Evolutionary conservation across 2,888 invertebrate species (phyloP).

Genomic region (Diarsia brunnea): DNA sequence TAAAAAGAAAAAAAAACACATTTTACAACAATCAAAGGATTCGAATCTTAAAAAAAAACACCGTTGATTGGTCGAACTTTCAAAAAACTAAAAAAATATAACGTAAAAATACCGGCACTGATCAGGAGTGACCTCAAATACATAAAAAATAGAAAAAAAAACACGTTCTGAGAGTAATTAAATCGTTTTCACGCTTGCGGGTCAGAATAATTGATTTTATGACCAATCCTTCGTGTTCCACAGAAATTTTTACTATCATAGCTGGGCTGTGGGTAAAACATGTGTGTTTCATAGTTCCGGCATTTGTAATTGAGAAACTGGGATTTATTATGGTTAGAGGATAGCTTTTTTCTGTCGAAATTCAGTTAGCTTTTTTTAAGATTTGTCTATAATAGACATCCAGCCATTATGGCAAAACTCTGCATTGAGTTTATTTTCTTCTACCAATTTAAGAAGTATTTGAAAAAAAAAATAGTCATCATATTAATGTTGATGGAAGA

Average conservation of each 20-base stretch:
- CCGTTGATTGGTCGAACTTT: slow-evolving; percentile 56
- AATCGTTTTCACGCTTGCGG: slow-evolving; percentile 66
- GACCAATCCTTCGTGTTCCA: slow-evolving; percentile 61
- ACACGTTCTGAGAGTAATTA: slow-evolving; percentile 62
- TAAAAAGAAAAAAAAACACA: slow-evolving; percentile 35
- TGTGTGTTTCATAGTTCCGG: slow-evolving; percentile 15
- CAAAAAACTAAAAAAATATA: slow-evolving; percentile 61
- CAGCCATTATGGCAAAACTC: background rate
- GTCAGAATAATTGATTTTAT: slow-evolving; percentile 66
- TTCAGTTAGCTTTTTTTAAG: too few species aligned
- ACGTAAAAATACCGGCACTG: slow-evolving; percentile 64
- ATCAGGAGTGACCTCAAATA: slow-evolving; percentile 65
- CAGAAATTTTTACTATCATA: slow-evolving; percentile 57
- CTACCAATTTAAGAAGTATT: background rate
- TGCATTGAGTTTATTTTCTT: background rate
- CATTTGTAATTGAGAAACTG: slow-evolving; percentile 34
- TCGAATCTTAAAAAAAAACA: slow-evolving; percentile 42
- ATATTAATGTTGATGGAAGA: background rate
- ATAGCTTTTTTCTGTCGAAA: too few species aligned
- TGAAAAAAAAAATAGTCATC: background rate
- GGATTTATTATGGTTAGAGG: too few species aligned
- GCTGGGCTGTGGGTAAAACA: slow-evolving; percentile 36
- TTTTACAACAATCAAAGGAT: slow-evolving; percentile 49
- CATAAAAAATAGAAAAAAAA: slow-evolving; percentile 43
- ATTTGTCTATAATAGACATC: background rate